Evolutionary conservation across 2,888 invertebrate species (phyloP), one percentile per base, ranked within the genome.

Genomic region (Diarsia rubi): DNA sequence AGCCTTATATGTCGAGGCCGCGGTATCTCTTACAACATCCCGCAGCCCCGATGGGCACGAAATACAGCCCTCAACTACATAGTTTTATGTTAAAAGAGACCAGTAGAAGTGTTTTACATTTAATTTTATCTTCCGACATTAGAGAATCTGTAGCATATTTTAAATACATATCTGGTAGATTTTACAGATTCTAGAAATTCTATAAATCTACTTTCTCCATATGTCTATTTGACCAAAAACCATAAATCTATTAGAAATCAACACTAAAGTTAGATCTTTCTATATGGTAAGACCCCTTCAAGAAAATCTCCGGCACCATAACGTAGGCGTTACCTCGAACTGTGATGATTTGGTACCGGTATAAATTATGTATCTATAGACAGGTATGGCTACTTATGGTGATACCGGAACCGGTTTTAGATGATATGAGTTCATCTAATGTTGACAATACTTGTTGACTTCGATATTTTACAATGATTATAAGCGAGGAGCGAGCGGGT

Each of bases 331-430:
- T 66, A 63, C 42, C 63, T 49, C 68, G 79, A 83, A 69, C 47
- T 19, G 52, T 59, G 84, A 80, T 83, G 81, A 75, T 81, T 63
- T 72, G 76, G 65, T 66, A 69, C 65, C 69, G 31, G 45, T 31
- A 3, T 62, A 62, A 11, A 9, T 42, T 42, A 42, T 12, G 31
- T 60, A 37, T n/a, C 5, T 31, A 37, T 42, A 49, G 12, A 27
- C 27, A 64, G 52, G 49, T 67, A 57, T 52, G 2, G 14, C 84
- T 54, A 31, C 19, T 2, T 69, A 69, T 6, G 81, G 81, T 59
- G 16, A 74, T 68, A 27, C 31, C 75, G 75, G 84, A 75, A 82
- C 82, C 71, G 59, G 82, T 84, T 71, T 12, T 1, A 44, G 11
- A 31, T 54, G 27, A n/a, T 63, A 67, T 66, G 69, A 59, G 45